Percentiles rank a stretch among this genome's conserved stretches.
phyloP scores from a whole-genome alignment of 2,888 invertebrate species.

The Drosophila kambysellisi region DNA sequence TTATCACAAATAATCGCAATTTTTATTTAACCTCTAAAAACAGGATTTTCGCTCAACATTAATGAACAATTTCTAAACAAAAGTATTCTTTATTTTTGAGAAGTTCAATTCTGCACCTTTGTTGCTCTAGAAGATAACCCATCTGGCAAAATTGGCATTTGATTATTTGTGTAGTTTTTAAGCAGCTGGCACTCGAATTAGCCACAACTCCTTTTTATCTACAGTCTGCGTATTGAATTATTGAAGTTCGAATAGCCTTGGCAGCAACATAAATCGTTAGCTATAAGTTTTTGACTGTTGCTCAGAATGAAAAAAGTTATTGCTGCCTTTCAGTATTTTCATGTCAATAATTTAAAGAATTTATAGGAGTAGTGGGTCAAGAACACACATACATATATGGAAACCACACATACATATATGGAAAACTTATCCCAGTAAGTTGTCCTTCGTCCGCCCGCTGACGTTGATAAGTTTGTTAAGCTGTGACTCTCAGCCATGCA shows the following conservation, averaged over 20 bases:
- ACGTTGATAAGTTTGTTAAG: conserved; percentile 53
- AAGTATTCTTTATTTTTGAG: background rate
- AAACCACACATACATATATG: conserved; percentile 8
- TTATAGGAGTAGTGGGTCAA: conserved; percentile 33
- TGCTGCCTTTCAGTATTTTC: conserved; percentile 39
- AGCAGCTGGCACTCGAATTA: conserved; percentile 16
- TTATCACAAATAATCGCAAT: background rate
- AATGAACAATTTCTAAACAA: background rate
- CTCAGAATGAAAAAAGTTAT: conserved; percentile 13
- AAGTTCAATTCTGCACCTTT: background rate
- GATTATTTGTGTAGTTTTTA: conserved; percentile 13
- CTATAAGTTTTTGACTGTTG: conserved; percentile 42
- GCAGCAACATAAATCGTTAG: conserved; percentile 54
- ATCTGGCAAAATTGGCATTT: background rate
- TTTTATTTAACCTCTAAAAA: background rate
- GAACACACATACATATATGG: conserved; percentile 10
- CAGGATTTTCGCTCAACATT: background rate
- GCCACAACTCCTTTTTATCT: background rate
- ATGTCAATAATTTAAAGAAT: conserved; percentile 58
- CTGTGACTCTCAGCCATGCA: conserved; percentile 18
- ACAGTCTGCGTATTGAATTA: conserved; percentile 22
- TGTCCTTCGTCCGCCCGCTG: conserved; percentile 37
- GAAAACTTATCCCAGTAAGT: conserved; percentile 47
- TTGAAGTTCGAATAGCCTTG: conserved; percentile 60
- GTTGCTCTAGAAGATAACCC: background rate